Evolutionary conservation across 2,113 vertebrate genomes (phyloP).

Genomic region (Manacus vitellinus): DNA sequence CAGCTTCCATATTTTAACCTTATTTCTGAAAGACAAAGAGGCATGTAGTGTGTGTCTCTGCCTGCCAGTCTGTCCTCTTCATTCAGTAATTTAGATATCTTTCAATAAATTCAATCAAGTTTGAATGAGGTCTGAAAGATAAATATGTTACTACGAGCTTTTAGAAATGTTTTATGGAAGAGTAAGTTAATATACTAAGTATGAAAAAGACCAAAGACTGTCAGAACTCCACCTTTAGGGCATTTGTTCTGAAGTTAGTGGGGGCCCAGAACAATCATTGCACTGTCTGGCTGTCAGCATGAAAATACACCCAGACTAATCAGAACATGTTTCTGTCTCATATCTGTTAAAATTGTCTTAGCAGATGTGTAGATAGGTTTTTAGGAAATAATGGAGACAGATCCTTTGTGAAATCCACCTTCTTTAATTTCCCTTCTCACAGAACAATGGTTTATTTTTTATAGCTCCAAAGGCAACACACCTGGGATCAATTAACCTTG

Average conservation of each 20-base stretch:
- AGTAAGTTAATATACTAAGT: not conserved
- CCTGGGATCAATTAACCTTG: constrained; percentile 63
- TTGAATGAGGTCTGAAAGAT: not conserved
- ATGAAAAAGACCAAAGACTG: not conserved
- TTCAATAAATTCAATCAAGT: not conserved
- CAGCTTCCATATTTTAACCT: not conserved
- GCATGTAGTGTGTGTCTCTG: not conserved
- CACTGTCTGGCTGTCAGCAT: not conserved
- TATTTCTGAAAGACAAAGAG: not conserved
- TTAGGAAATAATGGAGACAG: not conserved
- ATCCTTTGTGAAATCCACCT: not conserved
- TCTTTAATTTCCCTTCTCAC: not conserved
- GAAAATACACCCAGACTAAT: not conserved
- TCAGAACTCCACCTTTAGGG: not conserved
- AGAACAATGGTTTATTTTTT: constrained; percentile 55
- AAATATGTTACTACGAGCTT: not conserved
- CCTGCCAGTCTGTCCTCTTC: not conserved
- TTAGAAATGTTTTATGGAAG: not conserved
- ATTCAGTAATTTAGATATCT: not conserved
- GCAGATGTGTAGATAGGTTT: not conserved
- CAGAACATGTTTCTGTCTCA: not conserved
- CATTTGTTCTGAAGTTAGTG: not conserved
- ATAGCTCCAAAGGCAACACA: constrained; percentile 57
- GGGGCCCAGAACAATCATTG: not conserved
- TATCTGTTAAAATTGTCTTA: not conserved